Evolutionary conservation across 2,888 invertebrate genomes (phyloP).

Genomic region (Zaprionus lineosus): DNA sequence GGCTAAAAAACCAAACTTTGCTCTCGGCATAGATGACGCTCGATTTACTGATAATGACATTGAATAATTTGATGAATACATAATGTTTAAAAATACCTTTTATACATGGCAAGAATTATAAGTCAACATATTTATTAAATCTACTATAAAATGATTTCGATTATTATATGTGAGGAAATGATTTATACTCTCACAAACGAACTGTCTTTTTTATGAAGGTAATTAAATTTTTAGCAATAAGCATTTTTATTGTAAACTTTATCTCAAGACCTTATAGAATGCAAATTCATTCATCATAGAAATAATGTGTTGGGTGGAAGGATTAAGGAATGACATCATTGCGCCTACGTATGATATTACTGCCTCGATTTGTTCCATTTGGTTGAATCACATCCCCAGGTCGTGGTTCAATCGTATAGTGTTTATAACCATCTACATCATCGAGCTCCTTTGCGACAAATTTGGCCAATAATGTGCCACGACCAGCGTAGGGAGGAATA

Average conservation of each 20-base stretch:
- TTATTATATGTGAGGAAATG: too few species aligned
- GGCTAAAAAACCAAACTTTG: slow-evolving; percentile 84
- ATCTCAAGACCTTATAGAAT: not conserved
- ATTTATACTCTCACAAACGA: too few species aligned
- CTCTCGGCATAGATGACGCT: slow-evolving; percentile 80
- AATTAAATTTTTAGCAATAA: not conserved
- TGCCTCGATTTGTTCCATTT: slow-evolving; percentile 67
- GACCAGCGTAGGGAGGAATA: slow-evolving; percentile 90
- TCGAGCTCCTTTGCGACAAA: slow-evolving; percentile 93
- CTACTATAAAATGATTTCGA: too few species aligned
- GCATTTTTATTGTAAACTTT: not conserved
- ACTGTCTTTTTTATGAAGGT: too few species aligned
- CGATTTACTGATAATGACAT: slow-evolving; percentile 6
- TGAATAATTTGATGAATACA: not conserved
- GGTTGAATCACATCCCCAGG: slow-evolving; percentile 80
- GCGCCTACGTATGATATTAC: slow-evolving; percentile 78
- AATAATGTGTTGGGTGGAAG: too few species aligned
- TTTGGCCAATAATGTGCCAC: slow-evolving; percentile 92
- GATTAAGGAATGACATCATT: slow-evolving; percentile 79
- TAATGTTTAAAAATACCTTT: too few species aligned
- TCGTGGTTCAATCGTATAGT: slow-evolving; percentile 86
- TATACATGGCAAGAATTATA: not conserved
- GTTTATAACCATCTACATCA: slow-evolving; percentile 94
- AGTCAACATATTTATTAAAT: not conserved
- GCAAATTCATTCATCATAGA: too few species aligned